Conservation (phyloP, 92 coral and sea anemone species). For the Porites rus region DNA sequence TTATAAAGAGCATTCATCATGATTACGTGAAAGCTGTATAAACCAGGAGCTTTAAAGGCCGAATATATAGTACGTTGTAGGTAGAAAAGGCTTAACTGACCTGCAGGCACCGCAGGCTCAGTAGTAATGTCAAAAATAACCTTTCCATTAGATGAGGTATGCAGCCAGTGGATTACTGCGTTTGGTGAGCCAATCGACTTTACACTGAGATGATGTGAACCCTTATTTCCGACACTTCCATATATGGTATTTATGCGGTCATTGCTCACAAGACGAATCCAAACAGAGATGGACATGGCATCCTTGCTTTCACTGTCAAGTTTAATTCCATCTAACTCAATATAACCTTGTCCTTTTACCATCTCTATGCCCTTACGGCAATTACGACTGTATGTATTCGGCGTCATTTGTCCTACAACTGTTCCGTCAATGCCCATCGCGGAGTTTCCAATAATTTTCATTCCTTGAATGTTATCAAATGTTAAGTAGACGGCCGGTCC, state of each 20-base stretch:
- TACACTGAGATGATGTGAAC: slow-evolving; percentile 50
- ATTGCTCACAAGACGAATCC: slow-evolving; percentile 69
- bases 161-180: slow-evolving; percentile 52
- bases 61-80: not conserved
- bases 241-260: slow-evolving; percentile 64
- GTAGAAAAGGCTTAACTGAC: slow-evolving; percentile 25
- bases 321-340: slow-evolving; percentile 32
- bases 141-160: slow-evolving; percentile 21
- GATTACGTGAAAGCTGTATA: too few species aligned
- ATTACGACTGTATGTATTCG: slow-evolving; percentile 46
- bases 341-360: slow-evolving; percentile 37
- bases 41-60: not conserved
- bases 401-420: slow-evolving; percentile 52
- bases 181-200: slow-evolving; percentile 52
- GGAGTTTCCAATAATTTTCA: slow-evolving; percentile 61
- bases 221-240: slow-evolving; percentile 48
- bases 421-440: slow-evolving; percentile 53
- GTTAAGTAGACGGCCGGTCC: slow-evolving; percentile 68
- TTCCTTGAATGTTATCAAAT: slow-evolving; percentile 67
- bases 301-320: slow-evolving; percentile 32
- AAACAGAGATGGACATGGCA: slow-evolving; percentile 68
- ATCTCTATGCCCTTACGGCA: slow-evolving; percentile 60
- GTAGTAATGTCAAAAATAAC: slow-evolving; percentile 58
- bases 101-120: slow-evolving; percentile 44
- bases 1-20: too few species aligned